These are phyloP conservation scores for Pogonus chalceus DNA, from an alignment of 1,140 invertebrate genomes.

Conservation along the genomic window DNA sequence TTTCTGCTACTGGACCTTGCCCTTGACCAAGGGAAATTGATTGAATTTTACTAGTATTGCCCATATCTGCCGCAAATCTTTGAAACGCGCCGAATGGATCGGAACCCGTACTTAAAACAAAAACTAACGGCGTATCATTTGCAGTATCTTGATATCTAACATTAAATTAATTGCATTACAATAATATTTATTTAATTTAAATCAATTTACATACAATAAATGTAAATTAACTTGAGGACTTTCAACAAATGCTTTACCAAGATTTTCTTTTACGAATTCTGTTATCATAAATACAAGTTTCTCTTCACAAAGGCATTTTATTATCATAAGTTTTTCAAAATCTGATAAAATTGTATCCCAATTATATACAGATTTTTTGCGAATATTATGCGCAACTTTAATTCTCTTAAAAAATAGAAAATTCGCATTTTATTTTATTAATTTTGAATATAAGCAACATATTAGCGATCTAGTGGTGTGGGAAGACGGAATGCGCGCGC, in stretches of 20 bases:
- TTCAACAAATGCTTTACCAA: slow-evolving; percentile 71
- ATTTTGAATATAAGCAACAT: neutral
- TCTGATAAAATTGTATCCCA: slow-evolving; percentile 52
- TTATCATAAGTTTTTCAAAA: slow-evolving; percentile 74
- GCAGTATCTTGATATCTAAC: slow-evolving; percentile 62
- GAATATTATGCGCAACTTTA: slow-evolving; percentile 39
- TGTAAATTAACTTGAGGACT: slow-evolving; percentile 56
- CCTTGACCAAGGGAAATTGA: slow-evolving; percentile 86
- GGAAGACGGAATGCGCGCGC: too few relatives aligned
- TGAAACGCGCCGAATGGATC: slow-evolving; percentile 78
- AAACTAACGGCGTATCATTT: slow-evolving; percentile 67
- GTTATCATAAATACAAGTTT: slow-evolving; percentile 70
- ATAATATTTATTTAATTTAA: slow-evolving; percentile 9
- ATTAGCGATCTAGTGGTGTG: too few relatives aligned
- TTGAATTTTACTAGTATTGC: slow-evolving; percentile 61
- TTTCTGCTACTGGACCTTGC: slow-evolving; percentile 74
- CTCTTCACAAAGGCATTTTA: slow-evolving; percentile 71
- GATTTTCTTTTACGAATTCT: slow-evolving; percentile 63
- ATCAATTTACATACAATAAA: slow-evolving; percentile 45
- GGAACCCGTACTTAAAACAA: slow-evolving; percentile 82
- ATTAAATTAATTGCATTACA: slow-evolving; percentile 13
- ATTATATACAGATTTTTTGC: slow-evolving; percentile 33
- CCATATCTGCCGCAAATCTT: slow-evolving; percentile 70
- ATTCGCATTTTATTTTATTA: slow-evolving; percentile 6
- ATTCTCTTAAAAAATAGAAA: slow-evolving; percentile 36